Evolutionary conservation across 2,113 vertebrate genomes (phyloP).

Genomic region (Mobula birostris): DNA sequence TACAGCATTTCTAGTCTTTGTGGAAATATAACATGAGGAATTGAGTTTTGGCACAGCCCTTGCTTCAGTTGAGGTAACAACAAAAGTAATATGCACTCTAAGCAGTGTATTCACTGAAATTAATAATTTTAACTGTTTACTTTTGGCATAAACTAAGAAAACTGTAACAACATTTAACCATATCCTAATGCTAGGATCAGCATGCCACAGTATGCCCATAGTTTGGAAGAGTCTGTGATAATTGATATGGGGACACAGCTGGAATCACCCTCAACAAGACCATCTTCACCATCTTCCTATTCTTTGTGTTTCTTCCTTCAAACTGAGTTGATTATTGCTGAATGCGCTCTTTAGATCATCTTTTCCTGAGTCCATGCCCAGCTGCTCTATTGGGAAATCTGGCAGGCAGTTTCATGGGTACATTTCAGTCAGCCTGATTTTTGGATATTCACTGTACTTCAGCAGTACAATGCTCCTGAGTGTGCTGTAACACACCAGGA

Average conservation of each 20-base stretch:
- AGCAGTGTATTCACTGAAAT: background rate
- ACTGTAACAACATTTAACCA: too few species aligned
- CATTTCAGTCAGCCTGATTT: too few species aligned
- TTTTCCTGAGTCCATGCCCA: background rate
- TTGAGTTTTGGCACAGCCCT: background rate
- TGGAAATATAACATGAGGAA: background rate
- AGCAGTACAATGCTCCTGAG: background rate
- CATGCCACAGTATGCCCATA: background rate
- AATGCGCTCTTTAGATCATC: background rate
- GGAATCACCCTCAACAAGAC: background rate
- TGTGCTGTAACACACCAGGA: background rate
- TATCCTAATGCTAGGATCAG: too few species aligned
- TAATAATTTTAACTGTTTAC: background rate
- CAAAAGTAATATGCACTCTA: background rate
- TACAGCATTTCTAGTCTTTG: background rate
- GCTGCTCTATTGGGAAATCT: background rate
- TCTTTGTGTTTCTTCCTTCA: background rate
- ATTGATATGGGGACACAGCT: background rate
- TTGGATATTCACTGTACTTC: background rate
- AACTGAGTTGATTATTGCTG: background rate
- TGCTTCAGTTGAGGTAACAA: background rate
- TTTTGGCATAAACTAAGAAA: background rate
- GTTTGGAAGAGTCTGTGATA: background rate
- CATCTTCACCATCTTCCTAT: background rate
- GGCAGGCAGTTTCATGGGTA: too few species aligned